phyloP scores from a whole-genome alignment of 2,797 vertebrate genomes.

The Myioborus melanocephalus region DNA sequence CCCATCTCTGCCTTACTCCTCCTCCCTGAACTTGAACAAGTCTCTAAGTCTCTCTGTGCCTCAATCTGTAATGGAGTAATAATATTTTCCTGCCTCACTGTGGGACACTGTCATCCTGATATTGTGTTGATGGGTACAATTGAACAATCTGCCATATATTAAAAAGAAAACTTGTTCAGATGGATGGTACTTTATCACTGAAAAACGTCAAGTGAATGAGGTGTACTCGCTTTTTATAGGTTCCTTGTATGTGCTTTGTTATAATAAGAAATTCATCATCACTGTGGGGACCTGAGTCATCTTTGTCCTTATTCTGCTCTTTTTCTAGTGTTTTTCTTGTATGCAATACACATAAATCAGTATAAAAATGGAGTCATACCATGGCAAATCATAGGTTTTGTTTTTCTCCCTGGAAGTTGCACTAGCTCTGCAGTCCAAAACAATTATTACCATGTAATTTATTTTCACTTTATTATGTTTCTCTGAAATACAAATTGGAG shows the following conservation, averaged over 20 bases:
- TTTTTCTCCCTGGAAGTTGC: slow-evolving; percentile 32
- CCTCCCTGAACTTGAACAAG: background rate
- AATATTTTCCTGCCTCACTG: background rate
- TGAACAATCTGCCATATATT: slow-evolving; percentile 11
- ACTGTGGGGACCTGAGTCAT: slow-evolving; percentile 13
- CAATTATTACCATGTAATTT: slow-evolving; percentile 51
- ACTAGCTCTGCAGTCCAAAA: slow-evolving; percentile 15
- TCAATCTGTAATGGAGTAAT: background rate
- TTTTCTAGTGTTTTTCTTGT: slow-evolving; percentile 25
- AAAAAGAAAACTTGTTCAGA: slow-evolving; percentile 11
- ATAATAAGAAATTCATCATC: background rate
- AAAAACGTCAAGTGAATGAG: slow-evolving; percentile 31
- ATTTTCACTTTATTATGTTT: slow-evolving; percentile 52
- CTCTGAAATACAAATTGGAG: background rate
- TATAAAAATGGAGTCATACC: background rate
- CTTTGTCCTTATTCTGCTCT: slow-evolving; percentile 21
- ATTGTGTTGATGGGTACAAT: background rate
- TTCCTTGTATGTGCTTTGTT: background rate
- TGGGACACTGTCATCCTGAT: background rate
- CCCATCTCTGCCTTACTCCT: background rate
- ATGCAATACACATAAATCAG: slow-evolving; percentile 4
- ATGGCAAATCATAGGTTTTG: slow-evolving; percentile 21
- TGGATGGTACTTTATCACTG: background rate
- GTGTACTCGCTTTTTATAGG: background rate
- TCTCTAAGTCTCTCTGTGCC: background rate